A percentile compares a stretch with the other conserved stretches of the same genome.
Evolutionary conservation across 2,888 invertebrate genomes (phyloP).

Genomic region (Microchrysa polita): DNA sequence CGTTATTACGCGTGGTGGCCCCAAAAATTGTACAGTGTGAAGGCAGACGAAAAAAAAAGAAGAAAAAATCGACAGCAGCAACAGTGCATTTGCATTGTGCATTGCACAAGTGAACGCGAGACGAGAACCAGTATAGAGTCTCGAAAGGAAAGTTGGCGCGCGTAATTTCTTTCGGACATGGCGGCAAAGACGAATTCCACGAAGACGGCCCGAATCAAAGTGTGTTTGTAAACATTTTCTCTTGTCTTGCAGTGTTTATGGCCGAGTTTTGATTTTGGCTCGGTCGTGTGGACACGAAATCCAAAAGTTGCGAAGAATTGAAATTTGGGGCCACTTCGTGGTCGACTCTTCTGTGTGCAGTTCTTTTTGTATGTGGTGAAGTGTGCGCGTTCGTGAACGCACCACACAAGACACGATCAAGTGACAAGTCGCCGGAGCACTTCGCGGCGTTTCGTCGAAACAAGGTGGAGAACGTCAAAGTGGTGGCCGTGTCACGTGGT

Average conservation of each 20-base stretch:
- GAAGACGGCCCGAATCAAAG: neutral
- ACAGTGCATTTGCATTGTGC: conserved; percentile 25
- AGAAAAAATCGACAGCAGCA: too few species aligned
- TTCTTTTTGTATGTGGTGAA: too few species aligned
- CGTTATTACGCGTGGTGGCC: too few species aligned
- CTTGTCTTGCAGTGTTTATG: neutral
- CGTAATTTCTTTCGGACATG: neutral
- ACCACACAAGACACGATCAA: too few species aligned
- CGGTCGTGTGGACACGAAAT: neutral
- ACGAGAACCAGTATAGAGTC: too few species aligned
- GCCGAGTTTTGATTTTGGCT: conserved; percentile 24
- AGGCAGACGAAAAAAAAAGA: too few species aligned
- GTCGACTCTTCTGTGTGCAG: neutral
- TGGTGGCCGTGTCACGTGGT: conserved; percentile 29
- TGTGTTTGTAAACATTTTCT: conserved; percentile 39
- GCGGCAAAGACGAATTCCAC: neutral
- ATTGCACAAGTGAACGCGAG: neutral
- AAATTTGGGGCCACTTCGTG: conserved; percentile 17
- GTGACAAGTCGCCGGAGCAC: neutral
- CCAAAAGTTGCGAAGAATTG: too few species aligned
- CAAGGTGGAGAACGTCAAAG: conserved; percentile 35
- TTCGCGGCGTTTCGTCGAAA: too few species aligned
- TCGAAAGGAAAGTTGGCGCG: conserved; percentile 20
- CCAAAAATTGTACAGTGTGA: too few species aligned
- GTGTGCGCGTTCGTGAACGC: too few species aligned